Base-by-base conservation (phyloP, 2,113 vertebrate genomes). In the Tor tambroides region DNA sequence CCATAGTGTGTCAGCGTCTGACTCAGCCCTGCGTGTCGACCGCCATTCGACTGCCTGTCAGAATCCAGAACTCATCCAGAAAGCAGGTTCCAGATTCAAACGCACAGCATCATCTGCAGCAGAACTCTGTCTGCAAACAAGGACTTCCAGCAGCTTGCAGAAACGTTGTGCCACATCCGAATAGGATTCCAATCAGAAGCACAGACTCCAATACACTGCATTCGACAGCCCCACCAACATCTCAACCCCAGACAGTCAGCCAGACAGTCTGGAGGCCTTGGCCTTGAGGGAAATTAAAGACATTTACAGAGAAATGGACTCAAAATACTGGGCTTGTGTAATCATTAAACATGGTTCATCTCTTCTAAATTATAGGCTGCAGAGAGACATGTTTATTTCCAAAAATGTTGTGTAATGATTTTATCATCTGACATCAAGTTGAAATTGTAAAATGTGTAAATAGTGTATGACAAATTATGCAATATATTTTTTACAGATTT, bases 261-360 rank as follows among this genome's bases (percentile, higher is more conserved):
- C 84, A 80, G 65, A 4, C 43, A 1, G 84, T 90, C 43, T 90
- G 89, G 89, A 90, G 89, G 32, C 89, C 89, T 5, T 90, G 89
- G 89, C 89, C 89, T 61, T 90, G n/a, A 90, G 23, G 65, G 46
- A 75, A 65, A 23, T 46, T 3, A 14, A 69, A 69, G 63, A 43
- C 17, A 21, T 21, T 67, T 7, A 41, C 41, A 30, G 59, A 86
- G 61, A 85, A 23, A 86, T 80, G 65, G 72, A 88, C 67, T 84
- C 30, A 56, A 28, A 51, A 43, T 23, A 35, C 6, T 6, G 69
- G 80, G 75, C 80, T 84, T 80, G 85, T 89, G 88, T 80, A 87
- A 87, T 89, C 79, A n/a, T 17, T 19, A 61, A 51, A 46, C 59
- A 82, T 26, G n/a, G 23, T 77, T 78, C 15, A 78, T 79, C 67